Evolutionary conservation across 2,888 invertebrate species (phyloP), one percentile per base, ranked within the genome.

Genomic region (Torymus aiolomorphi): DNA sequence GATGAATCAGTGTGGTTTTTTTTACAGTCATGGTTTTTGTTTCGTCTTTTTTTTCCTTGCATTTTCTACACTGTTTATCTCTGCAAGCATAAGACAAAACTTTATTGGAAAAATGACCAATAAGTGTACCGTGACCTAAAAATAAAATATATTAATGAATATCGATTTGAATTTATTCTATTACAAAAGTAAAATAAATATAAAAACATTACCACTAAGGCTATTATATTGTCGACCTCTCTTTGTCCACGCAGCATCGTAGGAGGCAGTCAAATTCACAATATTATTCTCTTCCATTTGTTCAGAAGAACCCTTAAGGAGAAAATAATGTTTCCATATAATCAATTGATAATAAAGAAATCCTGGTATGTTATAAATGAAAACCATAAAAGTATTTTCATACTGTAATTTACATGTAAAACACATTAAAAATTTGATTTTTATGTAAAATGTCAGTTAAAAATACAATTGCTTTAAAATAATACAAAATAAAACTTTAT

Each of bases 1-100:
- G 78, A 71, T 16, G 59, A 67, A 51, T 66, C 70, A 52, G 1
- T 49, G 56, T 69, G 54, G 63, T 79, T 70, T 70, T 20, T 0
- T 24, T 63, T 31, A 63, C 70, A 75, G 42, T 75, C 42, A 51
- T 80, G 80, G 3, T 76, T n/a, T 11, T 62, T 65, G 2, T 42
- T 62, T 20, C 54, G 10, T n/a, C n/a, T n/a, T n/a, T n/a, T n/a
- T n/a, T n/a, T n/a, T n/a, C 2, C 18, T 18, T 13, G 62, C 80
- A 74, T 14, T 31, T 4, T 10, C 31, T 52, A 49, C 74, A 79
- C 8, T 57, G 16, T 62, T 57, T 69, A 16, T 66, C 42, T 18
- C 59, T 20, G 3, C 54, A 49, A 14, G 61, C 66, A 75, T 65
- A 75, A 13, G 51, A 18, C 54, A 72, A n/a, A 31, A 76, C 57